Evolutionary conservation across 2,797 vertebrate genomes (phyloP).

Genomic region (Tragopan temminckii): DNA sequence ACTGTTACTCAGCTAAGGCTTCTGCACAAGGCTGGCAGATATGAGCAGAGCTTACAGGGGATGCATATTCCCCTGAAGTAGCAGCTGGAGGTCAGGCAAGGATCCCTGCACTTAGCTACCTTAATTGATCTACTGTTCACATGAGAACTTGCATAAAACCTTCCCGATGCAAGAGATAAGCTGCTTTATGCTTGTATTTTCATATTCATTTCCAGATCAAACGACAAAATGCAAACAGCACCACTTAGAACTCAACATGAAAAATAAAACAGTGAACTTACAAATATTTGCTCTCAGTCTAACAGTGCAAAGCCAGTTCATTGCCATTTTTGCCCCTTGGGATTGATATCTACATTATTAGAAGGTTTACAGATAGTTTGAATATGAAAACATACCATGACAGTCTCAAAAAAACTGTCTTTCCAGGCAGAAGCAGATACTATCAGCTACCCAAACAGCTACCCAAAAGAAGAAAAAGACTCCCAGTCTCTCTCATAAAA

Average conservation of each 20-base stretch:
- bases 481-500: neutral
- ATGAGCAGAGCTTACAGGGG: neutral
- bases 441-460: neutral
- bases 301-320: neutral
- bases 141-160: neutral
- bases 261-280: neutral
- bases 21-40: neutral
- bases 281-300: neutral
- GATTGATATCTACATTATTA: neutral
- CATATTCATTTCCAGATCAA: neutral
- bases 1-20: neutral
- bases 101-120: neutral
- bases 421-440: neutral
- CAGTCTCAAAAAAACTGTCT: neutral
- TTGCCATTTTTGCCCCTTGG: neutral
- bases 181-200: neutral
- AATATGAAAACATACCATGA: neutral
- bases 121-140: neutral
- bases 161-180: neutral
- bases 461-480: neutral
- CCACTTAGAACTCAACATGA: neutral
- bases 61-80: accelerated
- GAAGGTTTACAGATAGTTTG: neutral
- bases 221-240: neutral
- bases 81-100: neutral